Conservation (phyloP, 1,140 invertebrate genomes). For the Amyelois transitella region DNA sequence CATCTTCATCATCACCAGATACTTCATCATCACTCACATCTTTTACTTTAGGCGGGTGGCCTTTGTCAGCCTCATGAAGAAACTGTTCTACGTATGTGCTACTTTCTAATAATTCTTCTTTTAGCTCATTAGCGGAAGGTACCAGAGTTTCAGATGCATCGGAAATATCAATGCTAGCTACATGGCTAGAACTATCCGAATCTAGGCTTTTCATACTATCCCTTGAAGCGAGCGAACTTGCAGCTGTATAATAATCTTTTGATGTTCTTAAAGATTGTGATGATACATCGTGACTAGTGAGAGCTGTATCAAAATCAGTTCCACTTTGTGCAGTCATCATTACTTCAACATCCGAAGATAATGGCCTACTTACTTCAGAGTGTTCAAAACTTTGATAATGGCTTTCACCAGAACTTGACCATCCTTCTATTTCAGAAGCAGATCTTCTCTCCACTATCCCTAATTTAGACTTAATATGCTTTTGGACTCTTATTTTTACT, state of each 20-base stretch:
- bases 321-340: conserved; percentile 78
- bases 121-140: conserved; percentile 81
- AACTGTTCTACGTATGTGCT: conserved; percentile 69
- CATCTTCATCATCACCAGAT: conserved; percentile 72
- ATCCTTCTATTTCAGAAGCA: conserved; percentile 81
- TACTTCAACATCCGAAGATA: conserved; percentile 91
- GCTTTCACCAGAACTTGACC: conserved; percentile 92
- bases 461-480: conserved; percentile 73
- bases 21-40: conserved; percentile 65
- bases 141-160: conserved; percentile 93
- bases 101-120: conserved; percentile 73
- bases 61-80: conserved; percentile 60
- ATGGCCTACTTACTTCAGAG: conserved; percentile 83
- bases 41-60: conserved; percentile 38
- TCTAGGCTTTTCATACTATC: conserved; percentile 93
- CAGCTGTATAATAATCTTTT: conserved; percentile 89
- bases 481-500: conserved; percentile 67
- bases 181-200: conserved; percentile 90
- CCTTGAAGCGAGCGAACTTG: conserved; percentile 87
- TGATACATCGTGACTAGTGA: conserved; percentile 85
- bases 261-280: conserved; percentile 80
- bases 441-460: conserved; percentile 77
- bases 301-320: conserved; percentile 92
- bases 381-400: conserved; percentile 92
- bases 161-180: conserved; percentile 90